Base-by-base conservation (phyloP, 2,888 invertebrate species). In the Yponomeuta malinellus region DNA sequence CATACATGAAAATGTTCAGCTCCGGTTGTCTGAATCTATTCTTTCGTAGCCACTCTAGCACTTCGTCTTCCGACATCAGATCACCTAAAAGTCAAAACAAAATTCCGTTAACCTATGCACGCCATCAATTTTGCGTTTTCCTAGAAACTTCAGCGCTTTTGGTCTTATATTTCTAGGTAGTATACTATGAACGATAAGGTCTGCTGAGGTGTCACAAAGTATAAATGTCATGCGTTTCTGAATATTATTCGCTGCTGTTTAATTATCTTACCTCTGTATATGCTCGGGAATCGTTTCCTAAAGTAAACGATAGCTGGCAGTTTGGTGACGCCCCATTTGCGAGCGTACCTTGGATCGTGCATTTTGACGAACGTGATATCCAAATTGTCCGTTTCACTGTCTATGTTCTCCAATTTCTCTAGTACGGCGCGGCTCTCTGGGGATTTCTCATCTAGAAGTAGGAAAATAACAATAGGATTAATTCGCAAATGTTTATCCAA, bases 341-440 rank as follows among this genome's bases (percentile, higher is more conserved):
- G 94, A 15, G 98, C 98, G 83, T 98, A 98, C 64, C 97, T 94
- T 0, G 96, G 94, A 84, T 98, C 98, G 72, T 96, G 95, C 96
- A 98, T 98, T 89, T 98, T 98, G 0, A 98, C 98, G 84, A 98
- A 98, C 2, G 97, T 97, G 74, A 98, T 98, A 81, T 98, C 98
- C 81, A 98, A 93, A 85, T 97, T 97, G 82, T 98, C 98, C 0
- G 97, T 97, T 88, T 98, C 98, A 77, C 97, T 97, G 81, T 99
- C 98, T 77, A 98, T 98, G 77, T 96, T 97, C 83, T 98, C 98
- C 73, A 98, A 87, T 82, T 96, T 96, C 73, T 96, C 96, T 76
- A 97, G 88, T 0, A 98, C 97, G n/a, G 95, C 93, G 69, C 94
- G 94, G 85, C 98, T 98, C 76, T 97, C 97, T 63, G 94, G 94